Evolutionary conservation across 2,797 vertebrate species (phyloP).

Genomic region (Dermochelys coriacea): DNA sequence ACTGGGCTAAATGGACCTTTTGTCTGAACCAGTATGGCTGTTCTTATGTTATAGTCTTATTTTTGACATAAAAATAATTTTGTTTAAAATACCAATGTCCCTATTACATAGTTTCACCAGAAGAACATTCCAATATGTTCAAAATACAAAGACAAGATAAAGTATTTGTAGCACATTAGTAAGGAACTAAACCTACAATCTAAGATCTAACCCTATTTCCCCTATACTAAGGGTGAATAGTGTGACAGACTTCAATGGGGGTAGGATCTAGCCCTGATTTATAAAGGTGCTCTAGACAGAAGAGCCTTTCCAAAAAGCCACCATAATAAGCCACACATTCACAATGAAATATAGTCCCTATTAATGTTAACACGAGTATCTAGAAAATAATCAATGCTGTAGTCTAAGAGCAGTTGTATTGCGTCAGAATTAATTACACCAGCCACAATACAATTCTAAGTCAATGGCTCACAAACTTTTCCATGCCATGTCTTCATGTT

Average conservation of each 20-base stretch:
- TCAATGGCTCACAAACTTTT: neutral
- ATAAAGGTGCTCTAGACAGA: neutral
- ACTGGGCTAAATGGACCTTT: no score
- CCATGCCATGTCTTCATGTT: neutral
- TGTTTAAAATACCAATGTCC: neutral
- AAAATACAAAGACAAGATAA: neutral
- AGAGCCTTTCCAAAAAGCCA: neutral
- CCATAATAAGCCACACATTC: rapidly evolving
- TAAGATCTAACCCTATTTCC: neutral
- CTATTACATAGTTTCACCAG: neutral
- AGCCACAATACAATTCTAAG: neutral
- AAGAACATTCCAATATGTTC: neutral
- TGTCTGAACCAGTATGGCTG: no score
- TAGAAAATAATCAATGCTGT: neutral
- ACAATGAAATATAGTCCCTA: neutral
- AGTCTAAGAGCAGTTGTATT: neutral
- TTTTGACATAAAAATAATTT: neutral
- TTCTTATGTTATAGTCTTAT: neutral
- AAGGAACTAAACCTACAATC: neutral
- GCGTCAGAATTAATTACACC: neutral
- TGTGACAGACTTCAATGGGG: neutral
- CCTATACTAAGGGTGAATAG: neutral
- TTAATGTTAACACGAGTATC: neutral
- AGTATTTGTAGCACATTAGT: neutral
- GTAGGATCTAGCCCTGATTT: neutral